Evolutionary conservation across 2,888 invertebrate species (phyloP), one percentile per base, ranked within the genome.

Genomic region (Epistrophe grossulariae): DNA sequence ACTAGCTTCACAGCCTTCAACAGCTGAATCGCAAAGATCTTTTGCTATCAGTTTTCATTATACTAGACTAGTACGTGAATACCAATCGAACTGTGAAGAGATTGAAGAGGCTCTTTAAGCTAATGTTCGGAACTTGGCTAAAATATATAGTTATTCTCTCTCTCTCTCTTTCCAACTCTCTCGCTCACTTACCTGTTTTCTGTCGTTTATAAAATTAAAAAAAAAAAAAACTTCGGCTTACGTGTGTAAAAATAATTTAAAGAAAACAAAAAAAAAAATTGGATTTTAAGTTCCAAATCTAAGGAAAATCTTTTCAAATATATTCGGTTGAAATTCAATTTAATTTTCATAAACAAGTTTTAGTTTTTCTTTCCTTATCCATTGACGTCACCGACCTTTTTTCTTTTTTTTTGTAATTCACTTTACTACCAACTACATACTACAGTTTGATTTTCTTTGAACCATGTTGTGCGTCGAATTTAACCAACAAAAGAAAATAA

Each of bases 41-140:
- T 70, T 87, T 68, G 59, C 66, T 74, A 74, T 81, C 76, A 76
- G 74, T 82, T 73, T 82, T 73, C 35, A 52, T 91, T 84, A 15
- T 17, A 19, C 13, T 9, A 24, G 28, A 55, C 35, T 68, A 91
- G 92, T 92, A 89, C 80, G 90, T 90, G 89, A 90, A 91, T 88
- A 90, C 89, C 91, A 90, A 91, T 91, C 90, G 91, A 88, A 88
- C 89, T 83, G 91, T 90, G 50, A 68, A 80, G 89, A 85, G 82
- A 88, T 74, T 74, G 79, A 24, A 24, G 62, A 80, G 88, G 31
- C 70, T 66, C 70, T 35, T 24, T 59, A 60, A 38, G 50, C 48
- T 80, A 72, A 84, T 79, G 74, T 79, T 66, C 88, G 78, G 87
- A 89, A 88, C 68, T 73, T 85, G 89, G 74, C 73, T 55, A 28